Evolutionary conservation across 2,888 invertebrate species (phyloP).

Genomic region (Neoitamus cyanurus): DNA sequence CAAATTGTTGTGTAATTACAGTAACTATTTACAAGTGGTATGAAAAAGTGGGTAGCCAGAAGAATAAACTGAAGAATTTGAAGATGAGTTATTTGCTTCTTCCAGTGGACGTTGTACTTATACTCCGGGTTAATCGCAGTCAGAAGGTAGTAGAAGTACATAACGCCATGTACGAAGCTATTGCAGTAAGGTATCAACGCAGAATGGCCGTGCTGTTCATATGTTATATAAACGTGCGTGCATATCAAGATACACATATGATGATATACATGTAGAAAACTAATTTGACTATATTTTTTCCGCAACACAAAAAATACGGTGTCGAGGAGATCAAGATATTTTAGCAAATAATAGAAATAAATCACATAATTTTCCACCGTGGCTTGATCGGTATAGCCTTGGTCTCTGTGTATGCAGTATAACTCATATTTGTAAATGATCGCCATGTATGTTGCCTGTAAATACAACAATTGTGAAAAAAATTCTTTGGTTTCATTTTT

Average conservation of each 20-base stretch:
- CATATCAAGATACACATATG: constrained; percentile 76
- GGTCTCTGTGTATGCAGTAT: no score
- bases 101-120: constrained; percentile 82
- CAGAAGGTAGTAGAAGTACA: constrained; percentile 86
- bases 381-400: no score
- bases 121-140: constrained; percentile 78
- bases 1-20: constrained; percentile 73
- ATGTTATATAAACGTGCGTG: constrained; percentile 71
- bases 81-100: constrained; percentile 84
- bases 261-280: constrained; percentile 78
- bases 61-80: constrained; percentile 86
- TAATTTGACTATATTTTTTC: constrained; percentile 75
- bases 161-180: constrained; percentile 79
- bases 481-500: neutral
- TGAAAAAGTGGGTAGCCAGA: no score
- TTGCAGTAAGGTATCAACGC: constrained; percentile 76
- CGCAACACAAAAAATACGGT: constrained; percentile 78
- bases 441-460: no score
- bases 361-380: no score
- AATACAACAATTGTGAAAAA: no score
- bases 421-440: no score
- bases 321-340: constrained; percentile 74
- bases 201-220: constrained; percentile 74
- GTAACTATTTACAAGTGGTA: constrained; percentile 65
- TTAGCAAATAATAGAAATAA: no score